phyloP scores from a whole-genome alignment of 2,113 vertebrate species.

The Lagenorhynchus albirostris region DNA sequence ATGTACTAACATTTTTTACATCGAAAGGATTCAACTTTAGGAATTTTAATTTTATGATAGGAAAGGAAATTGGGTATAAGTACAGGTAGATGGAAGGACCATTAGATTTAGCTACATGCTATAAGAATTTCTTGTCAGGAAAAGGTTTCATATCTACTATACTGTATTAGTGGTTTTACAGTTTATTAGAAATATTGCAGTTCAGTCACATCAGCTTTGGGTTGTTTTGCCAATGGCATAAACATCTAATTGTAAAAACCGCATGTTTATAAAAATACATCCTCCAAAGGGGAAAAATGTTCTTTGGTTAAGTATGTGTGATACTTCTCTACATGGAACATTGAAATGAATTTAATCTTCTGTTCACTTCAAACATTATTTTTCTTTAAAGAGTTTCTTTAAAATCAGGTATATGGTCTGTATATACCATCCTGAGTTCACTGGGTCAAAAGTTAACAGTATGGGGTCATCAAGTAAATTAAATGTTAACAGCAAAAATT shows the following conservation, averaged over 20 bases:
- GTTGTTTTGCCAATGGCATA: background rate
- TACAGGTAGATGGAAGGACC: background rate
- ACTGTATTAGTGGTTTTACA: background rate
- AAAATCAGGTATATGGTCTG: background rate
- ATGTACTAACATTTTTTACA: conserved; percentile 1
- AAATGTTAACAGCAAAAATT: conserved; percentile 68
- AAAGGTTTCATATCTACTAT: background rate
- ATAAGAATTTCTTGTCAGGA: conserved; percentile 25
- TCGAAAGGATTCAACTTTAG: conserved; percentile 25
- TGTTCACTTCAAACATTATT: background rate
- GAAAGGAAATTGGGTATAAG: conserved; percentile 20
- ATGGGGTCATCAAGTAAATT: conserved; percentile 45
- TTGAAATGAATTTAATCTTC: background rate
- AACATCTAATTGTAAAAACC: conserved; percentile 15
- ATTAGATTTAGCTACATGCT: conserved; percentile 26
- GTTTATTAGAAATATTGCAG: conserved; percentile 3
- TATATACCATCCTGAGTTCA: conserved; percentile 15
- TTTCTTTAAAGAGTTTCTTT: conserved; percentile 43
- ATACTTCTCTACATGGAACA: background rate
- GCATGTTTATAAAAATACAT: conserved; percentile 25
- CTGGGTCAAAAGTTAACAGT: conserved; percentile 52
- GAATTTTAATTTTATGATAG: conserved; percentile 16
- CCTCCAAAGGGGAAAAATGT: background rate
- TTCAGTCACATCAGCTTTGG: background rate
- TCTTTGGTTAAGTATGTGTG: background rate